Base-by-base conservation (phyloP, 1,140 invertebrate genomes). In the Chironomus tepperi region DNA sequence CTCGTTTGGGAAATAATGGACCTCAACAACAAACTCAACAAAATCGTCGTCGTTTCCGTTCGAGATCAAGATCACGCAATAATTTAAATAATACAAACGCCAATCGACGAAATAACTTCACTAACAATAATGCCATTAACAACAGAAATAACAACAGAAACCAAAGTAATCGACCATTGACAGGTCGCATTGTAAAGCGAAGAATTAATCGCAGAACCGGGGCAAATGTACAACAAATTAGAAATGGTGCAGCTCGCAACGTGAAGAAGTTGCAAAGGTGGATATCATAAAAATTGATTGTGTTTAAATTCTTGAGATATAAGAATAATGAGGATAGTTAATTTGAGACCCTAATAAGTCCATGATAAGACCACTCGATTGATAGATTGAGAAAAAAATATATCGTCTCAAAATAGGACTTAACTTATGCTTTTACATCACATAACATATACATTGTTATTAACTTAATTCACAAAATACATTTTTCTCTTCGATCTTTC, bases 201-300 rank as follows among this genome's bases (percentile, higher is more conserved):
- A 18, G 18, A 70, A 8, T 8, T 19, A 70, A 70, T 18, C 65
- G 65, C 5, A 70, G 19, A 70, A 19, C 9, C 19, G 65, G 65
- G 19, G 16, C 65, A 70, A 70, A 70, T 21, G 19, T 16, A 19
- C 12, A 47, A 10, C 15, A n/a, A 1, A n/a, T 57, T 57, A n/a
- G 47, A 57, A 57, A 57, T 57, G 47, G 10, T 15, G 47, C 47
- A 5, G 47, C 47, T 12, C 47, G 47, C 47, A 57, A 57, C 15
- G 47, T 57, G 47, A 57, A 57, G n/a, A 57, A 57, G 15, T 57
- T 57, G 47, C 47, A 57, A 57, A 57, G 47, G 47, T 57, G 47
- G 47, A 57, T 57, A 57, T 57, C n/a, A 57, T 57, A 57, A 15
- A 57, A 57, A 34, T 34, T 34, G 12, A 12, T 57, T 57, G 47